Conservation (phyloP, 2,113 vertebrate genomes). For the Callospermophilus lateralis region DNA sequence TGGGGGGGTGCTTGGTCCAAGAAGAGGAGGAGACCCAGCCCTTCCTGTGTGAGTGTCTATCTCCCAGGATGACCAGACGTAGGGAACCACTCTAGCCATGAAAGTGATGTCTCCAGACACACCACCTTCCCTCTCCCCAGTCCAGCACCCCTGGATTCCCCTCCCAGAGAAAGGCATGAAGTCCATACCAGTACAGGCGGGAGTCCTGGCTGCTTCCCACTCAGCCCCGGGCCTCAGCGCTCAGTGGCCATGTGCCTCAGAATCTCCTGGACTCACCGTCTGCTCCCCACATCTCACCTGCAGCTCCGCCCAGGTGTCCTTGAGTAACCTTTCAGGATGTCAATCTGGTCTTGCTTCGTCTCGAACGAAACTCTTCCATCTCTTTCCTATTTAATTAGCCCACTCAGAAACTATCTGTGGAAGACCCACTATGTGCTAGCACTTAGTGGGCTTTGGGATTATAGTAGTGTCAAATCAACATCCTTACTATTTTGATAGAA, state of each 20-base stretch:
- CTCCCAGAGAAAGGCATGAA: background rate
- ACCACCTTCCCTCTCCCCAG: background rate
- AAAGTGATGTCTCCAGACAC: background rate
- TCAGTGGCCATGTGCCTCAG: background rate
- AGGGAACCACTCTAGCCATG: background rate
- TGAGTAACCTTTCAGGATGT: background rate
- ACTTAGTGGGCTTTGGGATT: background rate
- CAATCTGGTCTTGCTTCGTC: background rate
- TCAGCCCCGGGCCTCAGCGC: background rate
- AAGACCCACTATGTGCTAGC: background rate
- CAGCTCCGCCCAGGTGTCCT: background rate
- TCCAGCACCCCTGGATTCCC: background rate
- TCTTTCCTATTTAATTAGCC: background rate
- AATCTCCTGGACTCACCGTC: background rate
- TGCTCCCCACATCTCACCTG: background rate
- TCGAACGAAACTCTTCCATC: background rate
- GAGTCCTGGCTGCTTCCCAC: accelerated
- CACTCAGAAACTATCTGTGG: background rate
- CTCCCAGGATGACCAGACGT: background rate
- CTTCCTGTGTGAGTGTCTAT: background rate
- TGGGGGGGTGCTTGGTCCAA: background rate
- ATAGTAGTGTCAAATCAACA: background rate
- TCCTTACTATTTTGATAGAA: background rate
- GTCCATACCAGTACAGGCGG: background rate
- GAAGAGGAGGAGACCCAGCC: background rate